Percentiles rank a stretch among this genome's conserved stretches.
Conservation (phyloP, 2,797 vertebrate genomes). For the Artibeus lituratus region DNA sequence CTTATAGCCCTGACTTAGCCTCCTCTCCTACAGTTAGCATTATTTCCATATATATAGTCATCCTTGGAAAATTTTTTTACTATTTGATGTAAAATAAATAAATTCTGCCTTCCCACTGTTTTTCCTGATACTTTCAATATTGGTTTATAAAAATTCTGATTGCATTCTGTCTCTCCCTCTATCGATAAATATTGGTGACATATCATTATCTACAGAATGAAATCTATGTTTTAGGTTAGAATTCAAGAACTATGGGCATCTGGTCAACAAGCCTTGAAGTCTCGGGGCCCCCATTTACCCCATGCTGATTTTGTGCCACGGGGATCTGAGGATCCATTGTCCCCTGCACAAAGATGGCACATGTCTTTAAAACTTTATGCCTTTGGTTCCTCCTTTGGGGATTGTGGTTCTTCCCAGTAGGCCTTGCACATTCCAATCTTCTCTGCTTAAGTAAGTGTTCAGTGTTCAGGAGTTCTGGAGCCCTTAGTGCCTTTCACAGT, state of each 20-base stretch:
- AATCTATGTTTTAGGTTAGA: not conserved
- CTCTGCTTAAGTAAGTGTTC: not conserved
- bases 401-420: not conserved
- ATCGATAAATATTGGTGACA: not conserved
- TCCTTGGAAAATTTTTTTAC: not conserved
- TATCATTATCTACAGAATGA: not conserved
- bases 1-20: no score
- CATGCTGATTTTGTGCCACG: not conserved
- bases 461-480: not conserved
- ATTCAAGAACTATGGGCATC: not conserved
- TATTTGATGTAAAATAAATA: not conserved
- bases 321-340: not conserved
- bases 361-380: no score
- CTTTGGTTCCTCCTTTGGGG: not conserved
- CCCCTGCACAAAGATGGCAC: accelerated
- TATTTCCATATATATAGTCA: not conserved
- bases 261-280: not conserved
- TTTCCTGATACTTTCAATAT: not conserved
- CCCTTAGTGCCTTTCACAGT: not conserved
- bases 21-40: no score
- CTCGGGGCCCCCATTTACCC: accelerated
- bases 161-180: not conserved
- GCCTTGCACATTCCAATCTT: not conserved
- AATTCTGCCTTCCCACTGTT: not conserved
- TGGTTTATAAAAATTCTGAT: not conserved